phyloP scores from a whole-genome alignment of 2,888 invertebrate genomes.

The Antheraea yamamai region DNA sequence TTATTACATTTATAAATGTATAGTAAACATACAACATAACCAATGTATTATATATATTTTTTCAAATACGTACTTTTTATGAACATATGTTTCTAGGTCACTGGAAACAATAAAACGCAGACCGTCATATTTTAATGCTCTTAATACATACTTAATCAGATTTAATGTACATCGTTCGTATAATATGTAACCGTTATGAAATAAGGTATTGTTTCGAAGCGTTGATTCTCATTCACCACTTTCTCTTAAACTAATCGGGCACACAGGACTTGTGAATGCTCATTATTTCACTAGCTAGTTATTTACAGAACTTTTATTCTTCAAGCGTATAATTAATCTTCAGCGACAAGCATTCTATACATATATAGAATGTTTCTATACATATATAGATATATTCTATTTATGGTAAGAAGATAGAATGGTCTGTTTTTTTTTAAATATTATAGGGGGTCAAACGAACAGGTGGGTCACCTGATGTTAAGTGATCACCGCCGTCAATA shows the following conservation, averaged over 20 bases:
- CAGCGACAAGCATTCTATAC: neutral
- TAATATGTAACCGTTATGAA: slow-evolving; percentile 38
- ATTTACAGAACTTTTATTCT: neutral
- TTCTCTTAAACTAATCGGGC: neutral
- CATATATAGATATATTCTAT: no score
- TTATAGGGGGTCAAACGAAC: no score
- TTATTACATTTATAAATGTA: no score
- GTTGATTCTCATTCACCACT: slow-evolving; percentile 34
- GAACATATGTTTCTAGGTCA: slow-evolving; percentile 32
- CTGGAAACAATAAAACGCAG: slow-evolving; percentile 34
- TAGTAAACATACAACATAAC: no score
- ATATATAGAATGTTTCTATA: no score
- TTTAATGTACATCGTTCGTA: slow-evolving; percentile 35
- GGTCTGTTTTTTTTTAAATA: no score
- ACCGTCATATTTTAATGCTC: slow-evolving; percentile 32
- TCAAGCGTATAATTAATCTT: neutral
- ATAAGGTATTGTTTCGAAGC: slow-evolving; percentile 40
- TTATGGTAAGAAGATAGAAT: no score
- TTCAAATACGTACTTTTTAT: slow-evolving; percentile 23
- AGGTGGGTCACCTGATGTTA: no score
- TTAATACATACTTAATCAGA: slow-evolving; percentile 37
- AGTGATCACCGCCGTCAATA: no score
- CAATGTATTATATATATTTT: neutral
- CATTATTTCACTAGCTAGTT: neutral
- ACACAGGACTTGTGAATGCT: slow-evolving; percentile 3